phyloP scores from a whole-genome alignment of 2,113 vertebrate genomes.

The Otolemur garnettii region DNA sequence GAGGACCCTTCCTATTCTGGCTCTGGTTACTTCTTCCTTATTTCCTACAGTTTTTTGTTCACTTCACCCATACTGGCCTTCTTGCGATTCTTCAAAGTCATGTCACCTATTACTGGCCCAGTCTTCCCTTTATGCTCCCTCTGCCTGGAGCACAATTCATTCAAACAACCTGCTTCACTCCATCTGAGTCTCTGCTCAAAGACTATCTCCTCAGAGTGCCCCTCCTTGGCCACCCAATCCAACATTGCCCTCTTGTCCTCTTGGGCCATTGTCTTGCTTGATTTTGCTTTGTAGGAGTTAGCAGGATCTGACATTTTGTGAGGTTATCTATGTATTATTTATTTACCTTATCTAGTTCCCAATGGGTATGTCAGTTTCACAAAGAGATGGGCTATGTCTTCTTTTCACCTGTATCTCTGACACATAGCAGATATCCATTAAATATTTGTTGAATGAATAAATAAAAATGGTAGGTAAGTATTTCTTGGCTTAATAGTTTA shows the following conservation, averaged over 20 bases:
- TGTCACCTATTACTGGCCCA: neutral
- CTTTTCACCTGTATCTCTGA: neutral
- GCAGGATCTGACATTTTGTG: neutral
- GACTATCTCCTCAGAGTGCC: neutral
- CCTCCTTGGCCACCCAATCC: neutral
- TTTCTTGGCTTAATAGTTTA: neutral
- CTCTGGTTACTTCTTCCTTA: neutral
- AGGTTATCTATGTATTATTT: neutral
- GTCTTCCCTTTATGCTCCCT: neutral
- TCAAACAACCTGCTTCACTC: neutral
- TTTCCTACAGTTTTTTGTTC: neutral
- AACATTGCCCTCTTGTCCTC: neutral
- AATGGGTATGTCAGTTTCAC: neutral
- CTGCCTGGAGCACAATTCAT: neutral
- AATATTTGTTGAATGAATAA: conserved; percentile 46
- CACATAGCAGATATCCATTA: neutral
- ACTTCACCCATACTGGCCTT: neutral
- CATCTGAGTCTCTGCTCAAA: neutral
- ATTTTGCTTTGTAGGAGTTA: neutral
- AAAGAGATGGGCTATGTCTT: neutral
- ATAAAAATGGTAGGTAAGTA: neutral
- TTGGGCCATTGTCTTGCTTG: neutral
- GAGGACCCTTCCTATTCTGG: neutral
- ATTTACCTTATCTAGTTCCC: neutral
- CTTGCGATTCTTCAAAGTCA: neutral